phyloP scores from a whole-genome alignment of 2,888 invertebrate species.

The Synanthedon tipuliformis region DNA sequence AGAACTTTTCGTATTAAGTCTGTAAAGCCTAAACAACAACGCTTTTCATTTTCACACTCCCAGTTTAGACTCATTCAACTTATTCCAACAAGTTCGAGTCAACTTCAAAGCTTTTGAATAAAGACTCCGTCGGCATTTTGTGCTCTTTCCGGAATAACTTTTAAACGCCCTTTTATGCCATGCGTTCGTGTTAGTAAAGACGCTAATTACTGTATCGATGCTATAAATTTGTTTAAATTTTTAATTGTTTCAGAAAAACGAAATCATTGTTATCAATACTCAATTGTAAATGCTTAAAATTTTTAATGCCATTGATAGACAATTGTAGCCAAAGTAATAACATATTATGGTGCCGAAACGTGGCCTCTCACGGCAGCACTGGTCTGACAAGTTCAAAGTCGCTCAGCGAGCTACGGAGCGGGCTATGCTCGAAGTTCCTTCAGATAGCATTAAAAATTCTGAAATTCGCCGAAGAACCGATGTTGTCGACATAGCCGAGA shows the following conservation, averaged over 20 bases:
- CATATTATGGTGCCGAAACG: too few relatives aligned
- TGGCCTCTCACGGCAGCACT: too few relatives aligned
- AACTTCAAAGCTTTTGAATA: conserved; percentile 45
- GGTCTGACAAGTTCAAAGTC: too few relatives aligned
- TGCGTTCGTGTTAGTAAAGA: conserved; percentile 8
- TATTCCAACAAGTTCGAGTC: conserved; percentile 19
- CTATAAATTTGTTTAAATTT: neutral
- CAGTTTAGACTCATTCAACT: conserved; percentile 19
- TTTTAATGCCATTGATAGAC: neutral
- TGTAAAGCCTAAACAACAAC: conserved; percentile 28
- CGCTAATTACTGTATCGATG: neutral
- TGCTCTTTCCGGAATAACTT: conserved; percentile 30
- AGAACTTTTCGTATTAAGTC: conserved; percentile 19
- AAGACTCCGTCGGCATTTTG: conserved; percentile 29
- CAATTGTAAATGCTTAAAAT: neutral
- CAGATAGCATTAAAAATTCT: too few relatives aligned
- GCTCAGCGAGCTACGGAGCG: too few relatives aligned
- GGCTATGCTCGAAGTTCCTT: too few relatives aligned
- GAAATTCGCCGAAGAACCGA: too few relatives aligned
- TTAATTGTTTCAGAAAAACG: neutral
- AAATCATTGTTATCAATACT: neutral
- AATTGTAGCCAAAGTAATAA: too few relatives aligned
- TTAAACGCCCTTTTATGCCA: conserved; percentile 21
- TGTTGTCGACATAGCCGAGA: too few relatives aligned
- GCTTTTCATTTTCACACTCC: conserved; percentile 40